A percentile compares a stretch with the other conserved stretches of the same genome.
These are phyloP conservation scores for Halesus radiatus DNA, from an alignment of 1,140 invertebrate genomes.

Conservation along the genomic window DNA sequence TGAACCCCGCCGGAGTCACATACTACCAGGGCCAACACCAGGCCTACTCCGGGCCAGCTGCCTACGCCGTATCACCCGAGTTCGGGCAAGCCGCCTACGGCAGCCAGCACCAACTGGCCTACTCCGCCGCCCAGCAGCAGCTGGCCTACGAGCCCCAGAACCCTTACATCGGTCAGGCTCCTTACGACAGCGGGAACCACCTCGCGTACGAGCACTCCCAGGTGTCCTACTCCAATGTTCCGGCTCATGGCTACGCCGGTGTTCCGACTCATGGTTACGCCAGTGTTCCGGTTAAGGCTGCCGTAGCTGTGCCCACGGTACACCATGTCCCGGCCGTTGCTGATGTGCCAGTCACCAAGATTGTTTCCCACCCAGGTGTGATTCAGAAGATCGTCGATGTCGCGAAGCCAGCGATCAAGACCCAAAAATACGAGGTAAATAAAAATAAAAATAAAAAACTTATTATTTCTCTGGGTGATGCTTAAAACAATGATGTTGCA, in stretches of 20 bases:
- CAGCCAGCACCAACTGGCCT: conserved; percentile 32
- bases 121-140: conserved; percentile 49
- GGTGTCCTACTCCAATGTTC: conserved; percentile 57
- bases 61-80: conserved; percentile 6
- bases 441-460: too few species aligned
- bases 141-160: conserved; percentile 10
- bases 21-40: conserved; percentile 61
- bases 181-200: too few species aligned
- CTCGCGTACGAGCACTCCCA: conserved; percentile 59
- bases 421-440: conserved; percentile 66
- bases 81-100: conserved; percentile 1
- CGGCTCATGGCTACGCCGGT: conserved; percentile 5
- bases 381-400: conserved; percentile 71
- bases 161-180: neutral
- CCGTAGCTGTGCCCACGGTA: conserved; percentile 65
- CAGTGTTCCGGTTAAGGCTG: conserved; percentile 47
- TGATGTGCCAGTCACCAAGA: conserved; percentile 69
- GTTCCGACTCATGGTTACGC: conserved; percentile 38
- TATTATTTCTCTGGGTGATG: too few species aligned
- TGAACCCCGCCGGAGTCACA: conserved; percentile 68
- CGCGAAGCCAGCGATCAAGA: conserved; percentile 69
- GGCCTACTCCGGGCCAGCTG: conserved; percentile 1
- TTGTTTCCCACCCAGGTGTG: conserved; percentile 69
- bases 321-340: conserved; percentile 69
- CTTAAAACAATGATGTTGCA: too few species aligned